Percentiles rank a stretch among this genome's conserved stretches.
Evolutionary conservation across 2,113 vertebrate species (phyloP).

Genomic region (Neopipo cinnamomea): DNA sequence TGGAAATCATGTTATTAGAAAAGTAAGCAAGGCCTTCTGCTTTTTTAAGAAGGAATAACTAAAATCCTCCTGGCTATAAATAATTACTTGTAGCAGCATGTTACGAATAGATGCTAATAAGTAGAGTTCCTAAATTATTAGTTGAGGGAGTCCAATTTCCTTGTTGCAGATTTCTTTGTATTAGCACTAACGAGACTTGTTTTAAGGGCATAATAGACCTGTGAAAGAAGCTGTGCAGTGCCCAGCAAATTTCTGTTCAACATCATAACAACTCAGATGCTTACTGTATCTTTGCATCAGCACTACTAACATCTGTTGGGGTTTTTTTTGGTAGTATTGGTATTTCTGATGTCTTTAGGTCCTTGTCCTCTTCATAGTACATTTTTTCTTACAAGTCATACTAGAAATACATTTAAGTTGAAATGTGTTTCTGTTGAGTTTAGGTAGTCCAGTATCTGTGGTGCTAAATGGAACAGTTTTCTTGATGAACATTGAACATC

Average conservation of each 20-base stretch:
- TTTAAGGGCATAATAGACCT: not conserved
- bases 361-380: not conserved
- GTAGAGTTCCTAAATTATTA: conserved; percentile 26
- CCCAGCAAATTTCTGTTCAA: not conserved
- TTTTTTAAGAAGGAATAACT: not conserved
- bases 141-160: conserved; percentile 48
- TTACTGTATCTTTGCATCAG: not conserved
- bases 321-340: rapidly evolving
- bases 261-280: not conserved
- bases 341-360: not conserved
- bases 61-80: conserved; percentile 9
- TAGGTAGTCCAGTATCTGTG: not conserved
- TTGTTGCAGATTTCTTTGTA: not conserved
- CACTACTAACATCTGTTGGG: not conserved
- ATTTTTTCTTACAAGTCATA: not conserved
- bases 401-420: not conserved
- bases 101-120: conserved; percentile 45
- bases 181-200: conserved; percentile 25
- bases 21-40: not conserved
- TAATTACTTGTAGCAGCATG: conserved; percentile 46
- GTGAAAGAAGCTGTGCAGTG: not conserved
- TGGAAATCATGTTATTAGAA: not conserved
- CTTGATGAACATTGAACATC: not conserved
- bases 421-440: not conserved
- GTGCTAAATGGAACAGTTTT: not conserved